Conservation (phyloP, 1,140 invertebrate genomes). For the Vanessa tameamea region DNA sequence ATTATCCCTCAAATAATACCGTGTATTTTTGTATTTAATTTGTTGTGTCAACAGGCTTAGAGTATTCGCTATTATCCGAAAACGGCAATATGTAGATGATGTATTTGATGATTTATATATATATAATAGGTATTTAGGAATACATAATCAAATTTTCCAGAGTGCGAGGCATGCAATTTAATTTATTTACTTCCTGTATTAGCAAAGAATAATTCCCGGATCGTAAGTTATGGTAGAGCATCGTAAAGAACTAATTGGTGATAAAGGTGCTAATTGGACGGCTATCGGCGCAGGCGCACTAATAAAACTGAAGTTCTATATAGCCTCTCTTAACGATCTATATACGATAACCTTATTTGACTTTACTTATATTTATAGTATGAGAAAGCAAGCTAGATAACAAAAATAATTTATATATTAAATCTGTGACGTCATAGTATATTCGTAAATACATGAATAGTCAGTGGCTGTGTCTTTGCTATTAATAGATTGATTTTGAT, state of each 20-base stretch:
- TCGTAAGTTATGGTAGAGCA: slow-evolving; percentile 42
- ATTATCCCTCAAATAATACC: no score
- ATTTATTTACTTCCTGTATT: slow-evolving; percentile 5
- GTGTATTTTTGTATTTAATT: no score
- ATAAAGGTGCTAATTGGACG: slow-evolving; percentile 72
- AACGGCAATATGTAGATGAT: no score
- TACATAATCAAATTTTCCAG: no score
- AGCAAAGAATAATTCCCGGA: slow-evolving; percentile 31
- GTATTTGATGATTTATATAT: no score
- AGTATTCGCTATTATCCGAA: no score
- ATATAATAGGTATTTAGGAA: no score
- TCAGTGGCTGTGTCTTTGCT: no score
- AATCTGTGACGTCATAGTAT: not conserved
- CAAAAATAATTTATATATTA: not conserved
- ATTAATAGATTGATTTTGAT: no score
- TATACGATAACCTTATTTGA: slow-evolving; percentile 42
- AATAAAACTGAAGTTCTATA: slow-evolving; percentile 63
- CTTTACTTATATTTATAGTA: not conserved
- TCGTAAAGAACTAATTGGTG: slow-evolving; percentile 76
- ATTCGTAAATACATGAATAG: no score
- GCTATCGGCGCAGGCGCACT: slow-evolving; percentile 59
- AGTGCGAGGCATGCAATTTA: not conserved
- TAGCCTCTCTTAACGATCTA: slow-evolving; percentile 51
- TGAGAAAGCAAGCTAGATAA: not conserved
- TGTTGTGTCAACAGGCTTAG: no score